A percentile compares a stretch with the other conserved stretches of the same genome.
Evolutionary conservation across 1,140 invertebrate species (phyloP).

Genomic region (Papilio polytes): DNA sequence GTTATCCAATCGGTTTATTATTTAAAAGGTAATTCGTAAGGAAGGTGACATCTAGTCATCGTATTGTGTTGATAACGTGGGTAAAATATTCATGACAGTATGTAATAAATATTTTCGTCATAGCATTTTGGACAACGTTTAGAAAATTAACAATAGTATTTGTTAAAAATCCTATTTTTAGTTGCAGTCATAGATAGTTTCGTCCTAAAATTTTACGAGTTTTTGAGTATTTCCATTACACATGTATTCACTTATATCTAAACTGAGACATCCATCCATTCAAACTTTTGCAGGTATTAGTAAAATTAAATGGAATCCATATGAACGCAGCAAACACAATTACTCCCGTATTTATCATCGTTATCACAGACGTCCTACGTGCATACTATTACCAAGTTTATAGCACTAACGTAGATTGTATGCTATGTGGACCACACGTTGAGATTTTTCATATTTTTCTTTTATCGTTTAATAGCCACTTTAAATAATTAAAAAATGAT

Average conservation of each 20-base stretch:
- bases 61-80: neutral
- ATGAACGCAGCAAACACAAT: neutral
- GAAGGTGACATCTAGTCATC: neutral
- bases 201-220: neutral
- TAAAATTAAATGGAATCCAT: neutral
- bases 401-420: neutral
- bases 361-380: neutral
- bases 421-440: neutral
- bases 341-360: constrained; percentile 8
- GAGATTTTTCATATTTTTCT: neutral
- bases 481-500: too few species aligned
- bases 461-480: neutral
- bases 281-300: too few species aligned
- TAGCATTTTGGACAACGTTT: neutral
- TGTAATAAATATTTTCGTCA: neutral
- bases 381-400: constrained; percentile 20
- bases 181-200: neutral
- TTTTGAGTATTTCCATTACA: neutral
- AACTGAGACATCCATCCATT: too few species aligned
- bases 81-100: neutral
- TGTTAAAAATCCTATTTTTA: neutral
- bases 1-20: neutral
- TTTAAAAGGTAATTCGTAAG: neutral
- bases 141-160: neutral
- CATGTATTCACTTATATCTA: too few species aligned